Conservation (phyloP, 2,888 invertebrate genomes). For the Lingula anatina region DNA sequence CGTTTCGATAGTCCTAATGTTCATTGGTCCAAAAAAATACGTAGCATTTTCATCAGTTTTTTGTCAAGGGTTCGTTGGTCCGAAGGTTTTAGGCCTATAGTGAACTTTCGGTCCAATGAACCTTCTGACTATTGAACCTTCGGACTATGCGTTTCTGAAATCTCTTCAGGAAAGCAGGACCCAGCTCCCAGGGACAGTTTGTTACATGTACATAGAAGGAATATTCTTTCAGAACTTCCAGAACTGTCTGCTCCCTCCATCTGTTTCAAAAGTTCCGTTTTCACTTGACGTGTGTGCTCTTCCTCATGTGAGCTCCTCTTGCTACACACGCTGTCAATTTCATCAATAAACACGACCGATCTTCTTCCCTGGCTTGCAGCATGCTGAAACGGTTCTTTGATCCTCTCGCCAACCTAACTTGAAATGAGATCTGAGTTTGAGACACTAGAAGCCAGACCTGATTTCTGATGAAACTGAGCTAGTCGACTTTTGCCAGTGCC, state of each 20-base stretch:
- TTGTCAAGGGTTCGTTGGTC: too few relatives aligned
- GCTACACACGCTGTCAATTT: constrained; percentile 60
- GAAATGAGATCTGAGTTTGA: constrained; percentile 58
- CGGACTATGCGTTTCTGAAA: constrained; percentile 59
- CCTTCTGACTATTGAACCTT: too few relatives aligned
- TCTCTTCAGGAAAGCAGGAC: constrained; percentile 58
- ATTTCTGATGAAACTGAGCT: constrained; percentile 54
- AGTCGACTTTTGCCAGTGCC: constrained; percentile 53
- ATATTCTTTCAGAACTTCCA: constrained; percentile 32
- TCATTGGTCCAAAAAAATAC: too few relatives aligned
- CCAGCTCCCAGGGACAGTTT: constrained; percentile 63
- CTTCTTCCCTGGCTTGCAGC: constrained; percentile 45
- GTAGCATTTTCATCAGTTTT: too few relatives aligned
- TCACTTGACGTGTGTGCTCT: constrained; percentile 57
- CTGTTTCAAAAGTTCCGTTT: constrained; percentile 60
- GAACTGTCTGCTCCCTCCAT: constrained; percentile 52
- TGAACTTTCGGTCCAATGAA: too few relatives aligned
- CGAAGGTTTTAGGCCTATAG: too few relatives aligned
- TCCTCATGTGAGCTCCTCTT: constrained; percentile 54
- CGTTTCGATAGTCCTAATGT: too few relatives aligned
- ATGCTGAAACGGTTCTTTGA: constrained; percentile 51
- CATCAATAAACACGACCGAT: constrained; percentile 60
- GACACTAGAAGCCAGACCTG: constrained; percentile 55
- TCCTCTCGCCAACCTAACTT: constrained; percentile 58
- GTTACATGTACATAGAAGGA: constrained; percentile 61